These are phyloP conservation scores for Ischnus inquisitorius DNA, from an alignment of 2,888 invertebrate species.

Conservation along the genomic window DNA sequence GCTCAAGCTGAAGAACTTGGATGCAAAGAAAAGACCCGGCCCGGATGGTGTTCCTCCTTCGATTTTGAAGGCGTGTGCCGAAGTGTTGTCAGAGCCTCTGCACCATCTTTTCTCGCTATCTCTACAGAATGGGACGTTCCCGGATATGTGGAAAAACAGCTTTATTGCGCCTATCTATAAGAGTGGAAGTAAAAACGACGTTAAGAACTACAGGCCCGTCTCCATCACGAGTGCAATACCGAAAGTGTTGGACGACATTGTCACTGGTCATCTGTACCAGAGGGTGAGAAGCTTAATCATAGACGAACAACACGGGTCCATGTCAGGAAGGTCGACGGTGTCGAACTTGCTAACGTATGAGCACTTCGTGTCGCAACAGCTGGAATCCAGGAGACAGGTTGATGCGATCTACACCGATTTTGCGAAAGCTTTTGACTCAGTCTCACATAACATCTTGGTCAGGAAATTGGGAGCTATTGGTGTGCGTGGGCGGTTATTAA, in stretches of 20 bases:
- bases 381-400: background rate
- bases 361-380: background rate
- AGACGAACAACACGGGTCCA: conserved; percentile 58
- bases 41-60: conserved; percentile 62
- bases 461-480: background rate
- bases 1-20: background rate
- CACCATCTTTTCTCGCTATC: conserved; percentile 35
- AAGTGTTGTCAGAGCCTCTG: conserved; percentile 25
- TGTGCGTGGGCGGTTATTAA: background rate
- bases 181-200: conserved; percentile 19
- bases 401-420: background rate
- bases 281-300: conserved; percentile 19
- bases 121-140: conserved; percentile 27
- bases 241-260: conserved; percentile 50
- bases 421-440: background rate
- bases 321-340: background rate
- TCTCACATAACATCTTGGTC: background rate
- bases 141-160: conserved; percentile 42
- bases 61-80: conserved; percentile 28
- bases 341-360: background rate
- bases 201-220: conserved; percentile 40
- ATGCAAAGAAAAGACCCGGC: conserved; percentile 21
- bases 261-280: background rate
- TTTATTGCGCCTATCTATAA: conserved; percentile 44
- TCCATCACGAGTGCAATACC: conserved; percentile 43